Percentiles rank a stretch among this genome's conserved stretches.
Conservation (phyloP, 2,113 vertebrate genomes). For the Syngnathoides biaculeatus region DNA sequence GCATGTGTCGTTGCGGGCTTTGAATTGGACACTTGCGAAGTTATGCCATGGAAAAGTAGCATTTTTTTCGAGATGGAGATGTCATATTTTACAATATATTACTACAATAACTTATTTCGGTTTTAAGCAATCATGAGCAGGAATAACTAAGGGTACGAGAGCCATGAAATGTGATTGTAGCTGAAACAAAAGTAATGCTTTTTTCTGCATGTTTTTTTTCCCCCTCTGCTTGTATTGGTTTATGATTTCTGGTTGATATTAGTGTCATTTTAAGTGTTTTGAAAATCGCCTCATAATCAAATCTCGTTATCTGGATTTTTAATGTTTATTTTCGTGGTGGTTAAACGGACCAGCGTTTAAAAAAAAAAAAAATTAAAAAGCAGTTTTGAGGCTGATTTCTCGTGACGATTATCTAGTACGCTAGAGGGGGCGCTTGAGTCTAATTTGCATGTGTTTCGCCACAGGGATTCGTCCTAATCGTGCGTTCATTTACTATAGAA, state of each 20-base stretch:
- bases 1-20: background rate
- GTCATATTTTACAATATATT: background rate
- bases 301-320: background rate
- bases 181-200: background rate
- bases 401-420: slow-evolving; percentile 19
- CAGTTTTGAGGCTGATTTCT: background rate
- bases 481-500: background rate
- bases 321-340: background rate
- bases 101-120: too few species aligned
- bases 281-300: background rate
- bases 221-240: too few species aligned
- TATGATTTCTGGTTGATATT: background rate
- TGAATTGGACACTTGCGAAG: background rate
- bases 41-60: too few species aligned
- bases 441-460: background rate
- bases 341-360: background rate
- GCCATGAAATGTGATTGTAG: background rate
- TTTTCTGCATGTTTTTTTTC: background rate
- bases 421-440: slow-evolving; percentile 40
- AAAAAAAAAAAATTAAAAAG: background rate
- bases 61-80: background rate
- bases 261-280: background rate
- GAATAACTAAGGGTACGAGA: background rate
- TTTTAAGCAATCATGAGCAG: too few species aligned
- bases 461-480: background rate